These are phyloP conservation scores for Strix aluco DNA, from an alignment of 2,113 vertebrate species.

Conservation along the genomic window DNA sequence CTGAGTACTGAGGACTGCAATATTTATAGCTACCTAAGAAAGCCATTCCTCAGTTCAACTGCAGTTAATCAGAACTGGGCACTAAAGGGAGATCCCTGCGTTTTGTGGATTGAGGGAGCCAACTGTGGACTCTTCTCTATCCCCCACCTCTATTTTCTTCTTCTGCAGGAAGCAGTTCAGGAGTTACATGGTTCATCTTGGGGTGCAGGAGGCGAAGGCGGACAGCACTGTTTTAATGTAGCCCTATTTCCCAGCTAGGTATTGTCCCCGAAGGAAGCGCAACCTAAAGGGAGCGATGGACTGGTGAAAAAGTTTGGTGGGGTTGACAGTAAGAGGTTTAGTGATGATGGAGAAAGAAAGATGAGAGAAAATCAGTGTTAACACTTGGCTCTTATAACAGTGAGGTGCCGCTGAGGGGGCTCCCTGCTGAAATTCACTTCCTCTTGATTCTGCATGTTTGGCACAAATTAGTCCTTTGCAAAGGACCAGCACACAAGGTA, in stretches of 20 bases:
- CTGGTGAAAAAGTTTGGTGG: not conserved
- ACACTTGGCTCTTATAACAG: slow-evolving; percentile 6
- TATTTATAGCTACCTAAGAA: not conserved
- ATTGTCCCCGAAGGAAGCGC: not conserved
- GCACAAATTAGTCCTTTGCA: slow-evolving; percentile 13
- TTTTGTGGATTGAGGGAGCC: not conserved
- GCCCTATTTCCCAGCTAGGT: not conserved
- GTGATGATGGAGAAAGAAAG: not conserved
- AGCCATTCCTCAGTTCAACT: not conserved
- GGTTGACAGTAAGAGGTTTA: not conserved
- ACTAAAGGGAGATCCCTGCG: not conserved
- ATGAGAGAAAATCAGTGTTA: slow-evolving; percentile 39
- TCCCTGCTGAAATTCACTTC: slow-evolving; percentile 54
- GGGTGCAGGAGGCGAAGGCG: not conserved
- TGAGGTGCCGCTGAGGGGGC: slow-evolving; percentile 26
- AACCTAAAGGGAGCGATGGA: not conserved
- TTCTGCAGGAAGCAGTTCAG: not conserved
- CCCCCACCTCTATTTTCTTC: not conserved
- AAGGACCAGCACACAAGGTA: slow-evolving; percentile 43
- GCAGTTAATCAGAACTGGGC: not conserved
- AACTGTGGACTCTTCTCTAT: not conserved
- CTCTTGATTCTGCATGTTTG: slow-evolving; percentile 16
- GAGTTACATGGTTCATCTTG: not conserved
- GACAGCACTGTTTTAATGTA: not conserved
- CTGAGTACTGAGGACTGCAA: not conserved